Evolutionary conservation across 1,140 invertebrate genomes (phyloP).

Genomic region (Pseudomyrmex pallidus): DNA sequence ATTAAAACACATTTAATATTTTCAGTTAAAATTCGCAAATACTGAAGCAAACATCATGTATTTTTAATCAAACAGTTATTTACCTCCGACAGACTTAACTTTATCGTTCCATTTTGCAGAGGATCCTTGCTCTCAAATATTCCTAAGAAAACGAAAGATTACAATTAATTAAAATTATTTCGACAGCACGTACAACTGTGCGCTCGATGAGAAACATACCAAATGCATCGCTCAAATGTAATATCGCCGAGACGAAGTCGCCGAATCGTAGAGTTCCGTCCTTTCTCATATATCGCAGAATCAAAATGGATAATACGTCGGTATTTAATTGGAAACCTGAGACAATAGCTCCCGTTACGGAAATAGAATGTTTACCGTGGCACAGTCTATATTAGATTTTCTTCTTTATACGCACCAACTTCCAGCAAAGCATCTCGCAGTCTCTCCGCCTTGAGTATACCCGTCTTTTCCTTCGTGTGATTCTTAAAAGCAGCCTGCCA

Average conservation of each 20-base stretch:
- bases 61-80: conserved; percentile 64
- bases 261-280: conserved; percentile 97
- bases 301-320: conserved; percentile 92
- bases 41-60: background rate
- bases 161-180: conserved; percentile 2
- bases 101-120: conserved; percentile 92
- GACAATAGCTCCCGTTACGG: background rate
- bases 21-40: background rate
- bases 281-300: conserved; percentile 95
- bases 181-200: background rate
- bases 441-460: conserved; percentile 94
- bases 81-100: conserved; percentile 92
- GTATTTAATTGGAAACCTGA: conserved; percentile 93
- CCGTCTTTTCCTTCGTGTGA: conserved; percentile 96
- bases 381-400: background rate
- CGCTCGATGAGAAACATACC: conserved; percentile 83
- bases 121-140: conserved; percentile 93
- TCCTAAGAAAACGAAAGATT: conserved; percentile 84
- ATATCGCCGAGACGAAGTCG: conserved; percentile 95
- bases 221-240: conserved; percentile 95
- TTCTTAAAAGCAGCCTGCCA: conserved; percentile 97
- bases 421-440: conserved; percentile 93
- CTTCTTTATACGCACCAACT: conserved; percentile 86
- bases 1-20: background rate
- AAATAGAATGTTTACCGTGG: conserved; percentile 3